phyloP scores from a whole-genome alignment of 2,888 invertebrate genomes.

The Hydropsyche betteni region DNA sequence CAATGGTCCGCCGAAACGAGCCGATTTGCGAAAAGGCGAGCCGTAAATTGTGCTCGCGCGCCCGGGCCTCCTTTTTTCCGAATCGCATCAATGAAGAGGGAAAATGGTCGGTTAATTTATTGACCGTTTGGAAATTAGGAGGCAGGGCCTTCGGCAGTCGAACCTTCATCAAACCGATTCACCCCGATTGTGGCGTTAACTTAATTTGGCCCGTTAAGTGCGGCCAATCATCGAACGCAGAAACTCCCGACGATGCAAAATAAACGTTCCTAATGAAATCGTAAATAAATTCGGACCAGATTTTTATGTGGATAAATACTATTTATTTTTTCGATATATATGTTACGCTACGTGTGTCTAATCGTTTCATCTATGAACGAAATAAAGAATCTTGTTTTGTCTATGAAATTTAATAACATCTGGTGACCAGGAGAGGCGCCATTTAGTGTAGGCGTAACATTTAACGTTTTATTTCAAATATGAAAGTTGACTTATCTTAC shows the following conservation, averaged over 20 bases:
- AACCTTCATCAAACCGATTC: constrained; percentile 41
- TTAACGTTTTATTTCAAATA: neutral
- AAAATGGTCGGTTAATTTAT: constrained; percentile 43
- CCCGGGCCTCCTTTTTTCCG: constrained; percentile 3
- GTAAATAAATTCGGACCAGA: neutral
- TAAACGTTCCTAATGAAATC: neutral
- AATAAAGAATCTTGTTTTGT: no score
- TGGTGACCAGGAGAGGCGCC: no score
- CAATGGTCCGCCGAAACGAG: no score
- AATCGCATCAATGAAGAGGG: constrained; percentile 24
- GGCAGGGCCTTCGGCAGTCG: constrained; percentile 36
- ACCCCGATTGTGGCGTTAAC: constrained; percentile 22
- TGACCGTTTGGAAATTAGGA: constrained; percentile 40
- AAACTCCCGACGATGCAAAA: no score
- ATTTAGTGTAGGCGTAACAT: no score
- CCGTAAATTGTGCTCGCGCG: constrained; percentile 1
- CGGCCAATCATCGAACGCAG: neutral
- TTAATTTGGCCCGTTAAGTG: constrained; percentile 33
- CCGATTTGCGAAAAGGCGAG: constrained; percentile 9
- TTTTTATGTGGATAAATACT: neutral
- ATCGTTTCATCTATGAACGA: neutral
- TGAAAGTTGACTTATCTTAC: neutral
- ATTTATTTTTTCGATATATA: neutral
- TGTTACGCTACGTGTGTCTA: neutral
- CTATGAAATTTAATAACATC: no score